These are phyloP conservation scores for Nylanderia fulva DNA, from an alignment of 1,140 invertebrate species.

Conservation along the genomic window DNA sequence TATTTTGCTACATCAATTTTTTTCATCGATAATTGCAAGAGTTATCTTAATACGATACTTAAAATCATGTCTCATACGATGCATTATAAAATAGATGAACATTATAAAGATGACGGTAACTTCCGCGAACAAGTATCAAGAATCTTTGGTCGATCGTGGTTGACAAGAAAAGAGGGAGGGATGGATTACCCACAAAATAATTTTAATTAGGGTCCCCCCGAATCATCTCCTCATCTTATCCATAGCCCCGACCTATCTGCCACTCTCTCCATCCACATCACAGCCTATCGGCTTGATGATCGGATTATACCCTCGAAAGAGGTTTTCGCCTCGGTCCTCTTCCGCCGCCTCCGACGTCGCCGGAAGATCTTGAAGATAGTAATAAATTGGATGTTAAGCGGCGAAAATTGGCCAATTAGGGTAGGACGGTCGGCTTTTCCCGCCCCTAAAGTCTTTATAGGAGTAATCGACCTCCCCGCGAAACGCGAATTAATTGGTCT, in stretches of 20 bases:
- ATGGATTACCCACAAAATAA: slow-evolving; percentile 69
- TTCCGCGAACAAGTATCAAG: slow-evolving; percentile 14
- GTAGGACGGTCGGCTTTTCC: slow-evolving; percentile 76
- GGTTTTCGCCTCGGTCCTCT: slow-evolving; percentile 69
- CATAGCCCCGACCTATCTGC: slow-evolving; percentile 25
- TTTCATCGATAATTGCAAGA: background rate
- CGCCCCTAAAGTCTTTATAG: slow-evolving; percentile 76
- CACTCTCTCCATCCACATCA: slow-evolving; percentile 55
- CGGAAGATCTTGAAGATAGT: slow-evolving; percentile 72
- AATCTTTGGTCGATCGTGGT: slow-evolving; percentile 13
- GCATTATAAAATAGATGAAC: slow-evolving; percentile 9
- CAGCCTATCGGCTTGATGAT: slow-evolving; percentile 73
- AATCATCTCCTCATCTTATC: slow-evolving; percentile 14
- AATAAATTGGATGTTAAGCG: slow-evolving; percentile 83
- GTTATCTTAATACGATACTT: background rate
- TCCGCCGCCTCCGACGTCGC: slow-evolving; percentile 56
- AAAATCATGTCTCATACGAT: background rate
- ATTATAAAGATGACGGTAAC: slow-evolving; percentile 21
- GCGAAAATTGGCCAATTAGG: slow-evolving; percentile 83
- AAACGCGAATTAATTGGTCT: slow-evolving; percentile 78
- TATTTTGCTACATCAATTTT: background rate
- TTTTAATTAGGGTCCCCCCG: slow-evolving; percentile 75
- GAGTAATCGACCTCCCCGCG: slow-evolving; percentile 77
- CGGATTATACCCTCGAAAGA: slow-evolving; percentile 73
- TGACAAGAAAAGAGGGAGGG: slow-evolving; percentile 29